Base-by-base conservation (phyloP, 1,140 invertebrate genomes). In the Meloidogyne chitwoodi region DNA sequence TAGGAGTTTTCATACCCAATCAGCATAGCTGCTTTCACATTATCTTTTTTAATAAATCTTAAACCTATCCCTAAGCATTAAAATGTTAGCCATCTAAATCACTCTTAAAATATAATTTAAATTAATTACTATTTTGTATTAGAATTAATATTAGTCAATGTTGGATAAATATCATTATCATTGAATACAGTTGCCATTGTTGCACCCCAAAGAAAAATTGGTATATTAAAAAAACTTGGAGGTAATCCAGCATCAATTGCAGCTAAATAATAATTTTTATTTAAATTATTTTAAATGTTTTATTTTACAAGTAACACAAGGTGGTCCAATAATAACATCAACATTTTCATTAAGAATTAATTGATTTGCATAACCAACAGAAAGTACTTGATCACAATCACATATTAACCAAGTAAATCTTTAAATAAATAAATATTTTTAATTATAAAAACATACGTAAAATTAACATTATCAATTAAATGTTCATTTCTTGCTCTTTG, bases 131-230 rank as follows among this genome's bases (percentile, higher is more conserved):
- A 29, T 67, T 38, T 41, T 29, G 74, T 34, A 22, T 76, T 76
- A 63, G 48, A 64, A 64, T 73, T 83, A 10, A 56, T 68, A 19
- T 44, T 78, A 6, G 69, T 31, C 10, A 81, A 29, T 3, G 80
- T 81, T 27, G 81, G 81, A 62, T 81, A 82, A 10, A 64, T 34
- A 12, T 64, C 61, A 27, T 27, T 63, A 62, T 74, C 48, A 22
- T 44, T 24, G 19, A 82, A 63, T 44, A 71, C 72, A 6, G 71
- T 56, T n/a, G 71, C 74, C 62, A 79, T 79, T 24, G 72, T 74
- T 0, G 79, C 69, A 22, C 82, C 82, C 82, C 82, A 83, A 6
- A 83, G 41, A 5, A 78, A 62, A 5, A 83, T 64, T 0, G 82
- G 82, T 22, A 80, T 71, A 63, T 83, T 81, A 41, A 79, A 77